Evolutionary conservation across 2,797 vertebrate genomes (phyloP).

Genomic region (Champsocephalus gunnari): DNA sequence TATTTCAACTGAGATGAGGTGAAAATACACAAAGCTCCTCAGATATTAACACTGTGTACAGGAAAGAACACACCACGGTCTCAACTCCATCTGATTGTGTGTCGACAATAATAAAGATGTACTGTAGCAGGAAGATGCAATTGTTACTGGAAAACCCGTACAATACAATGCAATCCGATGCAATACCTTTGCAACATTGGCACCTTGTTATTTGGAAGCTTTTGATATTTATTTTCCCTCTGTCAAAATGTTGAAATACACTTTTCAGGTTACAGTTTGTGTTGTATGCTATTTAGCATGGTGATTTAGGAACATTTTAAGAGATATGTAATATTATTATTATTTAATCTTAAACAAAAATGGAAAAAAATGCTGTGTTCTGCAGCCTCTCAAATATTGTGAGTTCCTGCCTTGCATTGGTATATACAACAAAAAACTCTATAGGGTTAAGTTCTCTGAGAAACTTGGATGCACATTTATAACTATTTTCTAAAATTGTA

Average conservation of each 20-base stretch:
- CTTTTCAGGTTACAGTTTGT: too few species aligned
- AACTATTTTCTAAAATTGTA: too few species aligned
- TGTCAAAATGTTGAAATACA: neutral
- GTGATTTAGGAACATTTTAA: too few species aligned
- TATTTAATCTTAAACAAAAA: too few species aligned
- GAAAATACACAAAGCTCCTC: constrained; percentile 5
- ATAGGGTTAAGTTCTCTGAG: too few species aligned
- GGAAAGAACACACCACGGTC: neutral
- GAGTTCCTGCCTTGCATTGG: too few species aligned
- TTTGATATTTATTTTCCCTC: constrained; percentile 10
- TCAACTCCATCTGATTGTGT: neutral
- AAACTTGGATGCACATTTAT: too few species aligned
- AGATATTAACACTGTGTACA: constrained; percentile 8
- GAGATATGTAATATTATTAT: too few species aligned
- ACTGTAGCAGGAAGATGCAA: neutral
- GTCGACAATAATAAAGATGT: constrained; percentile 24
- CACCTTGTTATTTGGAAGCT: constrained; percentile 7
- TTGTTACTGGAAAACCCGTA: constrained; percentile 15
- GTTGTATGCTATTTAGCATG: too few species aligned
- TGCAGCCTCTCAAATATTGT: too few species aligned
- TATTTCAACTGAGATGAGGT: neutral
- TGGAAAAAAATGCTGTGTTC: too few species aligned
- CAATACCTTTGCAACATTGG: constrained; percentile 31
- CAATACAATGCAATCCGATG: constrained; percentile 20
- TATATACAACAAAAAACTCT: too few species aligned